phyloP scores from a whole-genome alignment of 2,888 invertebrate species.

The Archips crataeganus region DNA sequence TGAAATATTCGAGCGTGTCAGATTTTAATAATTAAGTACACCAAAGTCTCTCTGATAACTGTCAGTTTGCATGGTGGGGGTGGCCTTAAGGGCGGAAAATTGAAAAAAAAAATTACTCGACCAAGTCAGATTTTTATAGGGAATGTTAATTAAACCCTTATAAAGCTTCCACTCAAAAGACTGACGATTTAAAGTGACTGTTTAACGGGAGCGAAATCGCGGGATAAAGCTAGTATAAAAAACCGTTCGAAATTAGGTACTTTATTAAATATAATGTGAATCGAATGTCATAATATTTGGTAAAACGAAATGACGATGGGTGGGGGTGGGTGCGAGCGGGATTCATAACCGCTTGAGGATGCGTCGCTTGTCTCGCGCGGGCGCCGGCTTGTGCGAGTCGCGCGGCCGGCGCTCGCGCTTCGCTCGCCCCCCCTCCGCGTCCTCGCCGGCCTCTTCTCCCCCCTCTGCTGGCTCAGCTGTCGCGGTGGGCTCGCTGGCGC shows the following conservation, averaged over 20 bases:
- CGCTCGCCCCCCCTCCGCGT: constrained; percentile 85
- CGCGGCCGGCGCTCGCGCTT: constrained; percentile 92
- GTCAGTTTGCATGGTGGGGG: no score
- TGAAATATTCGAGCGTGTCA: no score
- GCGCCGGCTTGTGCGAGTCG: constrained; percentile 43
- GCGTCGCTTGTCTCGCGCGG: constrained; percentile 61
- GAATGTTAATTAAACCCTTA: no score
- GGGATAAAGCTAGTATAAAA: no score
- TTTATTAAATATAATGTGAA: constrained; percentile 41
- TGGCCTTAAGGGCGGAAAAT: no score
- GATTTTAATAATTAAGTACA: no score
- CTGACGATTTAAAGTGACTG: no score
- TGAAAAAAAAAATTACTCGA: no score
- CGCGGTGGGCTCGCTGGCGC: constrained; percentile 74
- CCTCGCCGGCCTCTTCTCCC: constrained; percentile 88
- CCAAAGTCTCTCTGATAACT: no score
- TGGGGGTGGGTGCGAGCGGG: constrained; percentile 9
- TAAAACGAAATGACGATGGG: constrained; percentile 1
- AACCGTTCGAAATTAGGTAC: constrained; percentile 28
- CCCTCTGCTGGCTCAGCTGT: constrained; percentile 84
- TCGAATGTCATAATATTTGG: constrained; percentile 39
- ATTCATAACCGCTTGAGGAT: constrained; percentile 70
- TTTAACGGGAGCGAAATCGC: no score
- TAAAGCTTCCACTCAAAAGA: no score
- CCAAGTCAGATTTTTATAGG: no score